These are phyloP conservation scores for Clunio marinus DNA, from an alignment of 2,888 invertebrate species.

Conservation along the genomic window DNA sequence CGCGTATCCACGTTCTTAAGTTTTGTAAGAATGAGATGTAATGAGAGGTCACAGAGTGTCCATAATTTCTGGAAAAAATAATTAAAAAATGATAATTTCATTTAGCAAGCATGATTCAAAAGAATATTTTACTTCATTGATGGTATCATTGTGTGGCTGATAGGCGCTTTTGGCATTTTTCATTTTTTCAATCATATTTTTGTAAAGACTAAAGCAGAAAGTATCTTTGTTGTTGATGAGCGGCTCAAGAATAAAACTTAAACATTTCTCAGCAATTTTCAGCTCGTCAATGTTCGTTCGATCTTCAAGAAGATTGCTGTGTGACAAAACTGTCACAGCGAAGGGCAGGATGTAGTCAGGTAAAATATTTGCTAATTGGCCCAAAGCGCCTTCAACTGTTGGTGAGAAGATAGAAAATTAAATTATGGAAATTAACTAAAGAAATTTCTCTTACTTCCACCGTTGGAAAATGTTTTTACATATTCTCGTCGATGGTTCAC, in stretches of 20 bases:
- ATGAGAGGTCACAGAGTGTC: conserved; percentile 92
- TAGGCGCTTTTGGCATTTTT: conserved; percentile 90
- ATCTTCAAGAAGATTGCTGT: conserved; percentile 76
- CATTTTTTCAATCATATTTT: conserved; percentile 87
- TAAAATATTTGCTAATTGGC: conserved; percentile 79
- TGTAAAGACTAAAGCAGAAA: conserved; percentile 93
- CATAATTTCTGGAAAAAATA: conserved; percentile 90
- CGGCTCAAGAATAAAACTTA: conserved; percentile 93
- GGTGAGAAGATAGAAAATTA: no score
- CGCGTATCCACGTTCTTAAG: conserved; percentile 83
- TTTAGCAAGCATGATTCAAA: conserved; percentile 31
- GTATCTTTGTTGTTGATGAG: conserved; percentile 88
- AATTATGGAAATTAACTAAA: conserved; percentile 8
- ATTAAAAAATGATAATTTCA: conserved; percentile 39
- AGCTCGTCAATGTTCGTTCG: conserved; percentile 60
- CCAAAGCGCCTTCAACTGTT: conserved; percentile 65
- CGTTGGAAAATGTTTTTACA: conserved; percentile 71
- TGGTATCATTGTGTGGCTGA: conserved; percentile 72
- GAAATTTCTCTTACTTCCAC: conserved; percentile 45
- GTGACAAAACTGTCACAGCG: conserved; percentile 92
- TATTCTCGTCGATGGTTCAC: conserved; percentile 88
- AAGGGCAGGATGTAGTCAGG: conserved; percentile 98
- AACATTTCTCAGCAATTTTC: conserved; percentile 74
- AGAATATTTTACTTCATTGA: conserved; percentile 68
- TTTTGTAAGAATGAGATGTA: conserved; percentile 83